phyloP scores from a whole-genome alignment of 2,797 vertebrate genomes.

The Forpus xanthops region DNA sequence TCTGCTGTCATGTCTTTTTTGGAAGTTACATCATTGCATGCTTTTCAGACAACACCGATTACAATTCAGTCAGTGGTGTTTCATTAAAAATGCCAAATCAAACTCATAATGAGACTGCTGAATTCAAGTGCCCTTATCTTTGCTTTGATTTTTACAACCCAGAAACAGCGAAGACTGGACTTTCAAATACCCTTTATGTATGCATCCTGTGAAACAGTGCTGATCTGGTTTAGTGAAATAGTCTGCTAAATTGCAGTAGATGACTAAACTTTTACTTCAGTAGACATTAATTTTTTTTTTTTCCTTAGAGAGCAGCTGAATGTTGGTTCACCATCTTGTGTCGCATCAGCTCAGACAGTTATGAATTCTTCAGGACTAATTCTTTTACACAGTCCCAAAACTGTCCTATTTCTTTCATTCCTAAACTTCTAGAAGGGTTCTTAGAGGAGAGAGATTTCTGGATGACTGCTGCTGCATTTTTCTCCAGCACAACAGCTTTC shows the following conservation, averaged over 20 bases:
- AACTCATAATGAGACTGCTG: not conserved
- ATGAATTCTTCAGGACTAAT: not conserved
- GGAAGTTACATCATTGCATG: not conserved
- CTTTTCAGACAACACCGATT: not conserved
- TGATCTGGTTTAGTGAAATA: not conserved
- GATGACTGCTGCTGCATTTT: not conserved
- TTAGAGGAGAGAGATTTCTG: not conserved
- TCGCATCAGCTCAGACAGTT: not conserved
- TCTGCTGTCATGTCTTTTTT: not conserved
- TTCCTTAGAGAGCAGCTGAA: not conserved
- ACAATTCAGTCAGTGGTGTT: not conserved
- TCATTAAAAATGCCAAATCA: constrained; percentile 52
- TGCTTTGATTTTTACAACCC: not conserved
- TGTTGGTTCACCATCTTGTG: not conserved
- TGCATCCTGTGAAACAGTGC: not conserved
- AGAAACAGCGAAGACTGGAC: not conserved
- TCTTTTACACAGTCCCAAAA: not conserved
- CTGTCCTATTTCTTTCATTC: not conserved
- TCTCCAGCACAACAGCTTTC: not conserved
- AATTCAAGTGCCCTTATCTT: not conserved
- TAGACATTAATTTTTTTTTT: not conserved
- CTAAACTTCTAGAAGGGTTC: not conserved
- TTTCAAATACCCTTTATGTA: not conserved
- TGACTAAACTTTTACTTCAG: not conserved
- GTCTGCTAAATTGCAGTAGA: not conserved